Base-by-base conservation (phyloP, 2,888 invertebrate genomes). In the Pseudeuparius sepicola region DNA sequence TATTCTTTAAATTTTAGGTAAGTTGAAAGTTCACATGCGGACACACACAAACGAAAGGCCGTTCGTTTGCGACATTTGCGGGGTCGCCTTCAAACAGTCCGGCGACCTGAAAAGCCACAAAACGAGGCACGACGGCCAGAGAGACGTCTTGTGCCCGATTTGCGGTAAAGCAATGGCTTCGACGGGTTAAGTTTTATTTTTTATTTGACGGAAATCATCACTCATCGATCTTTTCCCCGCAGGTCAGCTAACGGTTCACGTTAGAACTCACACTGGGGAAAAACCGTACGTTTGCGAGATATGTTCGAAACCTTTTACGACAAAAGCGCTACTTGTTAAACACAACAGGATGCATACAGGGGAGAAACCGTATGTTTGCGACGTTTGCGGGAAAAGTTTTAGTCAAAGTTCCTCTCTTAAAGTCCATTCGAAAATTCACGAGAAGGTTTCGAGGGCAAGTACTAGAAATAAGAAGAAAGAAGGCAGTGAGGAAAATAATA, bases 71-170 rank as follows among this genome's bases (percentile, higher is more conserved):
- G 54, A 57, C 23, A 43, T 48, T 20, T 60, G 60, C 37, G 61
- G 61, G 4, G 51, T 56, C 33, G 57, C 60, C 2, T 63, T 63
- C 37, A 43, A 61, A 29, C 61, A 61, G 37, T 59, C 54, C 18
- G 56, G 58, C 3, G 61, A 61, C 27, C 37, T 63, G 26, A 62
- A 61, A 42, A 56, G 54, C 7, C 63, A 63, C 39, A 55, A 55
- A 34, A 55, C 57, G 38, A 57, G 54, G 1, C 63, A 63, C 36
- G 53, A 71, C 0, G 75, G 74, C 0, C 64, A 74, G 24, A 64
- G 68, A 31, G 71, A 72, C 0, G 60, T 63, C 30, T 49, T 57
- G 20, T 64, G 64, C 43, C 54, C 55, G 24, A 55, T 56, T 42
- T 64, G 64, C 41, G 55, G 56, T 4, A 60, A 59, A 41, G 46